A percentile compares a stretch with the other conserved stretches of the same genome.
Evolutionary conservation across 1,140 invertebrate genomes (phyloP).

Genomic region (Gyrodactylus bullatarudis): DNA sequence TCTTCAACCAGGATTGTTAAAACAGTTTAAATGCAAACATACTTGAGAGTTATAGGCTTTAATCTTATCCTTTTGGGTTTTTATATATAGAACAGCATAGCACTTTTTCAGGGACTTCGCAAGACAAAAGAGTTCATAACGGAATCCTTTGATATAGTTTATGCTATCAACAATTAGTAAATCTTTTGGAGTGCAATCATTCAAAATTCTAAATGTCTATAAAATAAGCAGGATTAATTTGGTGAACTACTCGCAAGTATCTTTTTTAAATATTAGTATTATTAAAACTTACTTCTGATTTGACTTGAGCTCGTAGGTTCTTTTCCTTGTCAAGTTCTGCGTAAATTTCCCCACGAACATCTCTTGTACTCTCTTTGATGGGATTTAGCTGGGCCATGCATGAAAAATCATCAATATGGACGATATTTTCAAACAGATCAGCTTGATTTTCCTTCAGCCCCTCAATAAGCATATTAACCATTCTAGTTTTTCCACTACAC

Average conservation of each 20-base stretch:
- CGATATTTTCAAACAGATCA: background rate
- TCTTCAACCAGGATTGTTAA: too few relatives aligned
- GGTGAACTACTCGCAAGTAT: too few relatives aligned
- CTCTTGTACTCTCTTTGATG: too few relatives aligned
- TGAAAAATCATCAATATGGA: background rate
- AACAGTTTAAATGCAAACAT: too few relatives aligned
- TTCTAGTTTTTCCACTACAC: background rate
- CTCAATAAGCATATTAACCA: background rate
- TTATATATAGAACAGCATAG: background rate
- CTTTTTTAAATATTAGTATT: background rate
- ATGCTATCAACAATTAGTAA: background rate
- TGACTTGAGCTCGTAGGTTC: background rate
- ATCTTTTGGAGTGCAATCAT: background rate
- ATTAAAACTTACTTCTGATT: background rate
- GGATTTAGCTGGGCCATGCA: background rate
- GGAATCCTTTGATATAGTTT: slow-evolving; percentile 1
- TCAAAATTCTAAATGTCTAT: background rate
- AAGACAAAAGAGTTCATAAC: slow-evolving; percentile 1
- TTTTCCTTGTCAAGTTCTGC: background rate
- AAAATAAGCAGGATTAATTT: too few relatives aligned
- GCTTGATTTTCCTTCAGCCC: background rate
- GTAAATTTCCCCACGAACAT: background rate
- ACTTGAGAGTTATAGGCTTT: too few relatives aligned
- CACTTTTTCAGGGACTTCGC: background rate
- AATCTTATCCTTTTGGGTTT: background rate